A percentile compares a stretch with the other conserved stretches of the same genome.
phyloP scores from a whole-genome alignment of 2,113 vertebrate species.

The Amblyornis subalaris region DNA sequence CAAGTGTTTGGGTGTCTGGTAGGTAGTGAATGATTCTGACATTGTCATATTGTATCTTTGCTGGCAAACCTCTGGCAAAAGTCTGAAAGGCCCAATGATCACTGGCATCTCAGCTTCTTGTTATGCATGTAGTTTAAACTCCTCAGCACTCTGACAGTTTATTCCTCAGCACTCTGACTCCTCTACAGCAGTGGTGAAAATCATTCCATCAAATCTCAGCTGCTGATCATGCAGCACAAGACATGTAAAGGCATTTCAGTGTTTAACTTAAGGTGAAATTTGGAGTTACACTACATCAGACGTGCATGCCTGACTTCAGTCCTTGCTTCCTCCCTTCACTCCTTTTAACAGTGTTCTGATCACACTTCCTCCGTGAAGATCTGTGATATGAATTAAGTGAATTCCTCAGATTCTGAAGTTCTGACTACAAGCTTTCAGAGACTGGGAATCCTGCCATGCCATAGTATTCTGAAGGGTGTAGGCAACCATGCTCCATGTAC shows the following conservation, averaged over 20 bases:
- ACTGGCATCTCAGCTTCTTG: not conserved
- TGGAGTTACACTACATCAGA: not conserved
- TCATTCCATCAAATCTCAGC: not conserved
- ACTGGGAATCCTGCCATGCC: slow-evolving; percentile 37
- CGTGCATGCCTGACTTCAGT: not conserved
- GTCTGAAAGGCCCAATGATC: not conserved
- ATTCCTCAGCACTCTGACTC: not conserved
- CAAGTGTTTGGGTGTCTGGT: not conserved
- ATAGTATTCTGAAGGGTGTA: not conserved
- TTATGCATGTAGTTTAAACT: not conserved
- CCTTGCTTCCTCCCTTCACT: not conserved
- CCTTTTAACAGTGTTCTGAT: not conserved
- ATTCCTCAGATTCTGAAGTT: slow-evolving; percentile 52
- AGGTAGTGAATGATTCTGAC: not conserved
- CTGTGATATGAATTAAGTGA: not conserved
- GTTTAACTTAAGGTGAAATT: not conserved
- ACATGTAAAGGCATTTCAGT: not conserved
- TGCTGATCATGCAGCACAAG: not conserved
- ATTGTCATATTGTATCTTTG: not conserved
- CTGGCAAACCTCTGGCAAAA: not conserved
- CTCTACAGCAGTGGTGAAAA: not conserved
- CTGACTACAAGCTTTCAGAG: not conserved
- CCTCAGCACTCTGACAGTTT: not conserved
- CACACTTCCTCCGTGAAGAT: slow-evolving; percentile 4
- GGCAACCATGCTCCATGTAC: not conserved